Percentiles rank a stretch among this genome's conserved stretches.
These are phyloP conservation scores for Trypoxylon attenuatum DNA, from an alignment of 2,888 invertebrate species.

Conservation along the genomic window DNA sequence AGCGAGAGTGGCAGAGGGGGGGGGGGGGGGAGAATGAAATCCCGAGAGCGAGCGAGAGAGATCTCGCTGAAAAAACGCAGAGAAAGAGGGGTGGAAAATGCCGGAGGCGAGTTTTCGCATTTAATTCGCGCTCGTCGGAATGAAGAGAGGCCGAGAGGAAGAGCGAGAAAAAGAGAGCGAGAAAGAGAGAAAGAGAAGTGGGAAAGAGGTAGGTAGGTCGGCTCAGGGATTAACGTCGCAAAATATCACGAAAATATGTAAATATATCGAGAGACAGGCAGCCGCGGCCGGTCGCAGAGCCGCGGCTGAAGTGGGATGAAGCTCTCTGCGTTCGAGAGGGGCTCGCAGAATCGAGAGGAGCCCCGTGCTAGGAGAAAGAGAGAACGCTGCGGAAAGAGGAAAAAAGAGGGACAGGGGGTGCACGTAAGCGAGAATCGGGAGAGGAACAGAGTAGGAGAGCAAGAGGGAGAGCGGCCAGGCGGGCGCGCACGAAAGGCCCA, in stretches of 20 bases:
- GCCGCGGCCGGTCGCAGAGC: conserved; percentile 35
- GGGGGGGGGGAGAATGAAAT: too few species aligned
- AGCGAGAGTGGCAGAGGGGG: too few species aligned
- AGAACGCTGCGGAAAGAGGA: conserved; percentile 2
- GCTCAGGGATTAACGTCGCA: conserved; percentile 64
- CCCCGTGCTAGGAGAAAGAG: conserved; percentile 6
- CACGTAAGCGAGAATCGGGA: conserved; percentile 6
- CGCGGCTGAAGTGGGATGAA: conserved; percentile 54
- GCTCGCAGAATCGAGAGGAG: conserved; percentile 39
- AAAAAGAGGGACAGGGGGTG: conserved; percentile 3
- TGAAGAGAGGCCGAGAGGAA: conserved; percentile 41
- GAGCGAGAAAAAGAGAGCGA: too few species aligned
- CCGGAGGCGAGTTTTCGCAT: conserved; percentile 62
- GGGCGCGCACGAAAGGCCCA: conserved; percentile 56
- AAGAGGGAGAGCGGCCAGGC: conserved; percentile 26
- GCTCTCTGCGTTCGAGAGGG: conserved; percentile 56
- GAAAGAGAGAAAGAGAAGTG: not conserved
- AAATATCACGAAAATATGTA: conserved; percentile 69
- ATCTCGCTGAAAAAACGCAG: too few species aligned
- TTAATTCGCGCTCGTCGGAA: conserved; percentile 61
- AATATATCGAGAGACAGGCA: conserved; percentile 62
- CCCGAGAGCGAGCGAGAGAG: conserved; percentile 38
- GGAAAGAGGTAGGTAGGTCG: conserved; percentile 21
- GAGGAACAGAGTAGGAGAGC: not conserved
- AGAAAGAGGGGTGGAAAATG: conserved; percentile 38